Base-by-base conservation (phyloP, 2,113 vertebrate species). In the Orientallactaga bullata region DNA sequence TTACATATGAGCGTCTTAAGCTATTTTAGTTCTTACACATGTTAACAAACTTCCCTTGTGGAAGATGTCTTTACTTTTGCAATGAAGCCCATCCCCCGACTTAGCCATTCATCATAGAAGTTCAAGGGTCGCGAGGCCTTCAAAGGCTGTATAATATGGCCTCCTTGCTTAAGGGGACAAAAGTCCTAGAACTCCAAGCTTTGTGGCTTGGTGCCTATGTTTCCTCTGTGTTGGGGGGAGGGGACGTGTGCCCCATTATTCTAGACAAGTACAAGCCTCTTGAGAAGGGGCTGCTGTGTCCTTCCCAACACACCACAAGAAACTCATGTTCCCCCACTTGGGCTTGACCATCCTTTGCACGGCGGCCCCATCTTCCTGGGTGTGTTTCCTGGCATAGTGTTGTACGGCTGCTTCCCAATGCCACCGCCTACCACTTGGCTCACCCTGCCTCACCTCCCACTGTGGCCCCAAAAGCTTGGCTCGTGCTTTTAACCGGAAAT, bases 151-250 rank as follows among this genome's bases (percentile, higher is more conserved):
- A 1, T 12, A 65, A 2, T 77, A 5, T 83, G 37, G 35, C 17
- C 60, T 86, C 66, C 58, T 12, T 32, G 61, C 68, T 55, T 20
- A 16, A 47, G 55, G n/a, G 35, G 30, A 51, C 88, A 18, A 35
- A 28, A 15, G 2, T 26, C 7, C 65, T 24, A 12, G 60, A 84
- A 51, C n/a, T 47, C 13, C 1, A 42, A 81, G n/a, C 76, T 28
- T 11, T 42, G 9, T 10, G 21, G 80, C 39, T 20, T 42, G 2
- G 28, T 2, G 0, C 15, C 66, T 0, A 0, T 11, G 32, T 65
- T 61, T 66, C 61, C 4, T 0, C 51, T 37, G 65, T 37, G 65
- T 35, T 82, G 1, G 0, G 20, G 55, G 4, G 0, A 0, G 30
- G 78, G 60, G 51, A 39, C 2, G 1, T 26, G 60, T 10, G 30